phyloP scores from a whole-genome alignment of 2,888 invertebrate genomes.

The Meiosimyza platycephala region DNA sequence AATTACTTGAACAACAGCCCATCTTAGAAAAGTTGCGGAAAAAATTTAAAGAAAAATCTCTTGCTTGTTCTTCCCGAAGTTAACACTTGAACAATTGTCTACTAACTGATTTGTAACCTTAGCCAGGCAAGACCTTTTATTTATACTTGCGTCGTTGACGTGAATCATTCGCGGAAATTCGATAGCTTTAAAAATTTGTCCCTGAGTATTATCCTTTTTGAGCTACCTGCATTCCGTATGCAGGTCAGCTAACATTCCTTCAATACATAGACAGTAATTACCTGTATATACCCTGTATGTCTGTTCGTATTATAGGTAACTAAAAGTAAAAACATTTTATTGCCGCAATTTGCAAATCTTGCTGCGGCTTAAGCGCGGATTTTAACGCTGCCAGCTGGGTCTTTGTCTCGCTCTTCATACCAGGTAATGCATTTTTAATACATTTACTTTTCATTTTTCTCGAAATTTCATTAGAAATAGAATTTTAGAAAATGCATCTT shows the following conservation, averaged over 20 bases:
- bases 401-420: slow-evolving; percentile 13
- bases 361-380: slow-evolving; percentile 34
- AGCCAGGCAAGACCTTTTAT: neutral
- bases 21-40: slow-evolving; percentile 40
- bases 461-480: neutral
- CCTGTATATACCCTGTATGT: slow-evolving; percentile 29
- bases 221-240: neutral
- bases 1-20: slow-evolving; percentile 57
- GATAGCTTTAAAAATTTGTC: neutral
- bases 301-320: neutral
- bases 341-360: slow-evolving; percentile 41
- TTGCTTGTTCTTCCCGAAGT: neutral
- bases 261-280: neutral
- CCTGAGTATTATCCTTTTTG: too few species aligned
- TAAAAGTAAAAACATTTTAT: slow-evolving; percentile 37
- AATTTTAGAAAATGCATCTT: neutral
- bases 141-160: neutral
- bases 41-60: neutral
- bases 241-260: neutral
- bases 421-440: slow-evolving; percentile 29
- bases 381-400: slow-evolving; percentile 29
- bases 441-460: slow-evolving; percentile 30
- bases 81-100: neutral
- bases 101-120: neutral
- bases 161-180: slow-evolving; percentile 22